Conservation (phyloP, 1,140 invertebrate genomes). For the Bicyclus anynana region DNA sequence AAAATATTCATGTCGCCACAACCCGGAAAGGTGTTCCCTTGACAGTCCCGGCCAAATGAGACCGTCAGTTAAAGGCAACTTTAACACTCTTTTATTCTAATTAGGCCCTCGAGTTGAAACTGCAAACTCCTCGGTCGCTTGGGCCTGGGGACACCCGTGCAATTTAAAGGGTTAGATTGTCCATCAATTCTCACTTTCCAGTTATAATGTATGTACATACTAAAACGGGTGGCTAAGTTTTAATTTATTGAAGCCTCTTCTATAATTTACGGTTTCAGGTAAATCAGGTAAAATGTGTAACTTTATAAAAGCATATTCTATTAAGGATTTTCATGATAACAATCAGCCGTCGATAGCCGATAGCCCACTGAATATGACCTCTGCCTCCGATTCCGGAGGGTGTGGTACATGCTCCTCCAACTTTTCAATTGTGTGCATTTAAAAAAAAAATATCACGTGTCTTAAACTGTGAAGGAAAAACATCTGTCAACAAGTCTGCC, state of each 20-base stretch:
- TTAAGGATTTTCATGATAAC: too few species aligned
- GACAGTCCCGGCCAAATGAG: constrained; percentile 26
- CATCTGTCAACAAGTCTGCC: too few species aligned
- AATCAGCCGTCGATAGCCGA: too few species aligned
- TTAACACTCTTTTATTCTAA: constrained; percentile 69
- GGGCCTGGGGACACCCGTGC: constrained; percentile 22
- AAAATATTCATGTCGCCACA: constrained; percentile 36
- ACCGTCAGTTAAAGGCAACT: constrained; percentile 42
- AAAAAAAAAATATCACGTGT: too few species aligned
- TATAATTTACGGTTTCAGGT: neutral
- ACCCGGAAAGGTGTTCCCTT: constrained; percentile 19
- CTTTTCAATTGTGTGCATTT: too few species aligned
- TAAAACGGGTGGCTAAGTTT: neutral
- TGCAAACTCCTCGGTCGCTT: constrained; percentile 27
- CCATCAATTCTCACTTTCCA: constrained; percentile 15
- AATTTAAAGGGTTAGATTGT: constrained; percentile 17
- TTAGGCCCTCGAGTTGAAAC: constrained; percentile 46
- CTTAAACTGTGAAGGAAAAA: too few species aligned
- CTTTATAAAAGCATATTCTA: too few species aligned
- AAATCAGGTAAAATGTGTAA: neutral
- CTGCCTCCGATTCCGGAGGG: too few species aligned
- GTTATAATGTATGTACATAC: constrained; percentile 16
- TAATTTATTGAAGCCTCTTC: constrained; percentile 1
- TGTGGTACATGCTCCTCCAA: too few species aligned
- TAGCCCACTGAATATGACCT: too few species aligned